A percentile compares a stretch with the other conserved stretches of the same genome.
These are phyloP conservation scores for Argynnis bischoffii DNA, from an alignment of 2,888 invertebrate species.

Conservation along the genomic window DNA sequence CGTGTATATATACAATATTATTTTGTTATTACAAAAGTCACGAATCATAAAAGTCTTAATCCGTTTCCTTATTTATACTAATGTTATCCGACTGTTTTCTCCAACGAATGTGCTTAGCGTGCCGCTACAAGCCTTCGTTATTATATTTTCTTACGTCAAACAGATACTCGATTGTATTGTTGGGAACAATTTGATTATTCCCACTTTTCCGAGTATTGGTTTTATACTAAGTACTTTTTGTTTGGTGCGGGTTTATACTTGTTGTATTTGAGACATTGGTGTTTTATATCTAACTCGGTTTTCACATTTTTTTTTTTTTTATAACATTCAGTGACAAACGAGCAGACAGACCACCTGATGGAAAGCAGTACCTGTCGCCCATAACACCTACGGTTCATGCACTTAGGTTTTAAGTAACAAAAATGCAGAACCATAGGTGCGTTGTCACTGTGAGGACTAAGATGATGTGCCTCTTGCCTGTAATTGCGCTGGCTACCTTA, in stretches of 20 bases:
- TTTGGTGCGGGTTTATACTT: background rate
- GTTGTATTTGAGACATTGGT: background rate
- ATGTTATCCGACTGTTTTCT: constrained; percentile 7
- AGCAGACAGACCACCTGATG: no score
- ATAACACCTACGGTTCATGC: no score
- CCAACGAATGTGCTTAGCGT: background rate
- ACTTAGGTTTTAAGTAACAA: no score
- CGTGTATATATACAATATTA: background rate
- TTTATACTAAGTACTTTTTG: background rate
- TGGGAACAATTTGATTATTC: constrained; percentile 9
- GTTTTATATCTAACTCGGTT: background rate
- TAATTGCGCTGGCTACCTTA: no score
- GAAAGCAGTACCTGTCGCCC: no score
- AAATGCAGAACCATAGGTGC: no score
- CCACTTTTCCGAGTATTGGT: background rate
- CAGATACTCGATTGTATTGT: constrained; percentile 9
- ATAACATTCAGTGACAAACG: no score
- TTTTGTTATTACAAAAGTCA: constrained; percentile 1
- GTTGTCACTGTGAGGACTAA: no score
- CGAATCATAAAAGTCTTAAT: constrained; percentile 18
- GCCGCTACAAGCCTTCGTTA: background rate
- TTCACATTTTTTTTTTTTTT: no score
- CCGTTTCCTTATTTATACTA: constrained; percentile 13
- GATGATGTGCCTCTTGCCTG: no score
- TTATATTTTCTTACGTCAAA: constrained; percentile 14